Conservation (phyloP, 1,140 invertebrate genomes). For the Neomicropteryx cornuta region DNA sequence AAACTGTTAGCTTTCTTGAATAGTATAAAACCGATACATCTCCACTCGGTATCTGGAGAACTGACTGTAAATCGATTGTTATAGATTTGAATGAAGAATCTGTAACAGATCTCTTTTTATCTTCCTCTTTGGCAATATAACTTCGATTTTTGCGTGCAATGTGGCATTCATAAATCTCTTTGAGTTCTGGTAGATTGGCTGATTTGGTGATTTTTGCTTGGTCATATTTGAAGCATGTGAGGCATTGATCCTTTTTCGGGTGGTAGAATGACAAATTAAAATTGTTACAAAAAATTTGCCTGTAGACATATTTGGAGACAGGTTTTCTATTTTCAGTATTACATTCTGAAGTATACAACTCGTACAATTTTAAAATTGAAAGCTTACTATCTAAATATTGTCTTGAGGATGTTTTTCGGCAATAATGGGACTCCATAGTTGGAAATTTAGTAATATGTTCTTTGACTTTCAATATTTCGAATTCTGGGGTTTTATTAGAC, state of each 20-base stretch:
- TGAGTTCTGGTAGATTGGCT: neutral
- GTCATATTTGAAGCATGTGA: slow-evolving; percentile 5
- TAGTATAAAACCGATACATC: slow-evolving; percentile 6
- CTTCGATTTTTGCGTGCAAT: slow-evolving; percentile 4
- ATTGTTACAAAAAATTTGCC: slow-evolving; percentile 6
- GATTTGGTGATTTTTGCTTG: too few relatives aligned
- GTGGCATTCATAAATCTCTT: slow-evolving; percentile 4
- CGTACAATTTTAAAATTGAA: slow-evolving; percentile 7
- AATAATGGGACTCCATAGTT: slow-evolving; percentile 4
- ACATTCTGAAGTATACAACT: slow-evolving; percentile 2
- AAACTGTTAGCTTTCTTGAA: slow-evolving; percentile 7
- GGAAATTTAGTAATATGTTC: slow-evolving; percentile 1
- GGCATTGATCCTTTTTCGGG: slow-evolving; percentile 8
- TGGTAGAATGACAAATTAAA: slow-evolving; percentile 8
- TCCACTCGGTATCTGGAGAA: slow-evolving; percentile 5
- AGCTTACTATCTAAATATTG: slow-evolving; percentile 5
- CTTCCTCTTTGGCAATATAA: slow-evolving; percentile 4
- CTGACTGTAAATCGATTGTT: slow-evolving; percentile 7
- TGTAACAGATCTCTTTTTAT: slow-evolving; percentile 7
- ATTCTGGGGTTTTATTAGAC: neutral
- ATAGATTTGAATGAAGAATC: slow-evolving; percentile 3
- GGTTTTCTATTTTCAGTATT: slow-evolving; percentile 1
- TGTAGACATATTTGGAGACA: slow-evolving; percentile 4
- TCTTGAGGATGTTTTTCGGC: neutral
- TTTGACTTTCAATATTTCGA: neutral